Evolutionary conservation across 2,113 vertebrate species (phyloP).

Genomic region (Galemys pyrenaicus): DNA sequence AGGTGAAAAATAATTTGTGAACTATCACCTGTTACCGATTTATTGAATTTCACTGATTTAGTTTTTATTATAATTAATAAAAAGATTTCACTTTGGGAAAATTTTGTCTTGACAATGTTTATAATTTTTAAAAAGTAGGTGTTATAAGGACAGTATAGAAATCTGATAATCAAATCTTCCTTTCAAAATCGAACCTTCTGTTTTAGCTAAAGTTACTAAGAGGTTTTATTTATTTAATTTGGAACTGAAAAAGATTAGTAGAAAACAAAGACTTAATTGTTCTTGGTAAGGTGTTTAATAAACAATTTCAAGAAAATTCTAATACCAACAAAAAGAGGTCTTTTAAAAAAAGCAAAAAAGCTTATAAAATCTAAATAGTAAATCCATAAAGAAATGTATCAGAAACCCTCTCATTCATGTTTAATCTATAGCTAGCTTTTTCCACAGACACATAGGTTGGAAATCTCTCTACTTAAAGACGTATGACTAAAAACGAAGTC

Average conservation of each 20-base stretch:
- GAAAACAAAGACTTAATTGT: neutral
- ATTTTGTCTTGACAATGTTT: slow-evolving; percentile 20
- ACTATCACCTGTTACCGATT: neutral
- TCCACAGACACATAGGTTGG: neutral
- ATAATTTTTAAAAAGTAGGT: slow-evolving; percentile 17
- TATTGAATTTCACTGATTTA: slow-evolving; percentile 23
- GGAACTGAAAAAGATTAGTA: neutral
- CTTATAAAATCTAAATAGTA: neutral
- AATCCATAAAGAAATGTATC: neutral
- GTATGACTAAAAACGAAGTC: neutral
- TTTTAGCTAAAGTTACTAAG: neutral
- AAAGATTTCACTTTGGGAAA: slow-evolving; percentile 28
- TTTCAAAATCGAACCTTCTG: neutral
- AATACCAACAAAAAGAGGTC: neutral
- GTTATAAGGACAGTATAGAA: slow-evolving; percentile 14
- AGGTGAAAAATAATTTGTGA: slow-evolving; percentile 37
- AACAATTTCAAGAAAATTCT: slow-evolving; percentile 12
- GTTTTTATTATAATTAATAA: neutral
- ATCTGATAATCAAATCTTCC: neutral
- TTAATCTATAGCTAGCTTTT: neutral
- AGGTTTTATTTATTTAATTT: neutral
- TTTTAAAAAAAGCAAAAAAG: neutral
- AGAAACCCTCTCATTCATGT: neutral
- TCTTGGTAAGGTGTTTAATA: neutral
- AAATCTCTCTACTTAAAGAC: neutral